Conservation (phyloP, 2,888 invertebrate genomes). For the Pecten maximus region DNA sequence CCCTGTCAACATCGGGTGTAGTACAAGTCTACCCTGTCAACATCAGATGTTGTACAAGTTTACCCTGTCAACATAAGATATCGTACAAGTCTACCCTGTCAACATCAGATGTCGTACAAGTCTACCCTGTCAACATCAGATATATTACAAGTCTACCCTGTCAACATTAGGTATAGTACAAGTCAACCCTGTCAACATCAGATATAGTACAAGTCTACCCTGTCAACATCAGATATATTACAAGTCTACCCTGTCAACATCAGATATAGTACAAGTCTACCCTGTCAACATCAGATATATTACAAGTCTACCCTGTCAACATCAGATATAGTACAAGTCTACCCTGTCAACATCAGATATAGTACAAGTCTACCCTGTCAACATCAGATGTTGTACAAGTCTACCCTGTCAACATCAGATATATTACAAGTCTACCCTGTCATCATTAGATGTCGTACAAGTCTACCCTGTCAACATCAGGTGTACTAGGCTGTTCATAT, state of each 20-base stretch:
- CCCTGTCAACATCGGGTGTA: neutral
- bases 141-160: neutral
- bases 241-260: neutral
- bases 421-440: neutral
- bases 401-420: neutral
- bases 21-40: neutral
- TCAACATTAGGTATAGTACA: neutral
- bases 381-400: neutral
- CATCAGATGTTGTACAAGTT: neutral
- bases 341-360: neutral
- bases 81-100: neutral
- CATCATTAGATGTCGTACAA: neutral
- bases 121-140: neutral
- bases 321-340: too few species aligned
- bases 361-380: neutral
- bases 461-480: neutral
- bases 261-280: neutral
- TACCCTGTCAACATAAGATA: neutral
- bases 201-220: neutral
- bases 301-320: neutral
- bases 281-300: neutral
- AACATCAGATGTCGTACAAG: neutral
- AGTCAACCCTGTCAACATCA: neutral
- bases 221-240: neutral
- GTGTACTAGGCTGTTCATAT: neutral